These are phyloP conservation scores for Drosophila murphyi DNA, from an alignment of 1,140 invertebrate species.

Conservation along the genomic window DNA sequence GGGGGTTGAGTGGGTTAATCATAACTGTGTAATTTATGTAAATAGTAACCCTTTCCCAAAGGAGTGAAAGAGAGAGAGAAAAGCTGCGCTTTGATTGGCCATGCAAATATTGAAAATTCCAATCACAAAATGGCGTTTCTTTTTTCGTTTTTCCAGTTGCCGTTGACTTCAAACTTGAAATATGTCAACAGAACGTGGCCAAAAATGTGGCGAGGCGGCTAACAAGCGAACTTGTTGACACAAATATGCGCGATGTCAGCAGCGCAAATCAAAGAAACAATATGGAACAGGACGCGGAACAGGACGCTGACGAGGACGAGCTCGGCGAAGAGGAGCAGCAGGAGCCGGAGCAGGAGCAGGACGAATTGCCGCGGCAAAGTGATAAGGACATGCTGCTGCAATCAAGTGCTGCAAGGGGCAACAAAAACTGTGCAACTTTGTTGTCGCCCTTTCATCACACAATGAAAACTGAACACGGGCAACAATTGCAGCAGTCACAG, in stretches of 20 bases:
- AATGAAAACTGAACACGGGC: slow-evolving; percentile 51
- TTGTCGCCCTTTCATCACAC: slow-evolving; percentile 59
- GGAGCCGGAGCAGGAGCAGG: not conserved
- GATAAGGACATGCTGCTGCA: slow-evolving; percentile 56
- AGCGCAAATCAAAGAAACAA: slow-evolving; percentile 63
- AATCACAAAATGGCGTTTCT: slow-evolving; percentile 61
- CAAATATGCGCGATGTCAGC: slow-evolving; percentile 81
- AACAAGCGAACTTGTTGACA: slow-evolving; percentile 61
- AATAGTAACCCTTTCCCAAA: slow-evolving; percentile 70
- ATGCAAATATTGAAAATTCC: slow-evolving; percentile 56
- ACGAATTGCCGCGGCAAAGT: not conserved
- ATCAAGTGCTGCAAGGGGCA: slow-evolving; percentile 47
- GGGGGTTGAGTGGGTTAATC: slow-evolving; percentile 17
- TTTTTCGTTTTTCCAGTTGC: slow-evolving; percentile 13
- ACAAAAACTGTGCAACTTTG: slow-evolving; percentile 34
- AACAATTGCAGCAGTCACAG: slow-evolving; percentile 6
- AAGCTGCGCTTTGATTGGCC: slow-evolving; percentile 52
- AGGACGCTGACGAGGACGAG: slow-evolving; percentile 3
- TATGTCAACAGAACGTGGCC: slow-evolving; percentile 35
- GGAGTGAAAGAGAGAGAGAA: slow-evolving; percentile 17
- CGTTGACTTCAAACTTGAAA: slow-evolving; percentile 38
- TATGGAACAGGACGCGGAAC: slow-evolving; percentile 21
- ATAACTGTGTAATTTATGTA: slow-evolving; percentile 64
- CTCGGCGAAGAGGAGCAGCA: not conserved
- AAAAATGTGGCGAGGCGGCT: slow-evolving; percentile 45